Evolutionary conservation across 2,113 vertebrate species (phyloP).

Genomic region (Chloropsis cyanopogon): DNA sequence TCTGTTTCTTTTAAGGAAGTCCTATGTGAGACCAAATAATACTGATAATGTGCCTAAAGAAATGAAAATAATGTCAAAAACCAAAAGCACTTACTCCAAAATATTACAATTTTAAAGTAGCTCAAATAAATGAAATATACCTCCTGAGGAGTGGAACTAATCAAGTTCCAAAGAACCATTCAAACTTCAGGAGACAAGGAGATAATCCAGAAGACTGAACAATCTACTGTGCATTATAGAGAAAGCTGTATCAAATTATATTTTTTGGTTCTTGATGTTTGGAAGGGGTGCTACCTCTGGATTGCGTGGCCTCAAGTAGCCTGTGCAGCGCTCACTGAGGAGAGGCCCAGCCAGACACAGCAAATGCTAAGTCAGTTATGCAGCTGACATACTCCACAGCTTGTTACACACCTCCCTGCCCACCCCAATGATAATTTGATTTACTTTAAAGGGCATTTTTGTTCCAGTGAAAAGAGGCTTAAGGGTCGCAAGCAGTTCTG

Average conservation of each 20-base stretch:
- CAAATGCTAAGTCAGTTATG: not conserved
- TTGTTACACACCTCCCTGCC: not conserved
- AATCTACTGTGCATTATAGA: not conserved
- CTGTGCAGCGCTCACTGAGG: not conserved
- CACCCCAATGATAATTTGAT: not conserved
- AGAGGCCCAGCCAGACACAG: not conserved
- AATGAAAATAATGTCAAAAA: not conserved
- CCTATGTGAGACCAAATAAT: not conserved
- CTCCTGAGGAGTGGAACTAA: not conserved
- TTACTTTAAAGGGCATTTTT: not conserved
- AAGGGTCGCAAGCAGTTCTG: not conserved
- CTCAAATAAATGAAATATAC: not conserved
- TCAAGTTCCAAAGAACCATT: not conserved
- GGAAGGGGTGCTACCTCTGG: not conserved
- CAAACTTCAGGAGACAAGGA: not conserved
- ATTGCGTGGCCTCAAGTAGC: not conserved
- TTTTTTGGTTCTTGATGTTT: not conserved
- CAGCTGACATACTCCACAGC: not conserved
- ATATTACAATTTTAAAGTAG: not conserved
- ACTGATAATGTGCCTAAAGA: not conserved
- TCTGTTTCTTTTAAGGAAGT: not conserved
- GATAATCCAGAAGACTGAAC: not conserved
- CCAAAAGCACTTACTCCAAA: not conserved
- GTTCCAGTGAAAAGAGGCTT: not conserved
- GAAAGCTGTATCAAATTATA: not conserved